Percentiles rank a stretch among this genome's conserved stretches.
Evolutionary conservation across 2,888 invertebrate species (phyloP).

Genomic region (Brachyptera putata): DNA sequence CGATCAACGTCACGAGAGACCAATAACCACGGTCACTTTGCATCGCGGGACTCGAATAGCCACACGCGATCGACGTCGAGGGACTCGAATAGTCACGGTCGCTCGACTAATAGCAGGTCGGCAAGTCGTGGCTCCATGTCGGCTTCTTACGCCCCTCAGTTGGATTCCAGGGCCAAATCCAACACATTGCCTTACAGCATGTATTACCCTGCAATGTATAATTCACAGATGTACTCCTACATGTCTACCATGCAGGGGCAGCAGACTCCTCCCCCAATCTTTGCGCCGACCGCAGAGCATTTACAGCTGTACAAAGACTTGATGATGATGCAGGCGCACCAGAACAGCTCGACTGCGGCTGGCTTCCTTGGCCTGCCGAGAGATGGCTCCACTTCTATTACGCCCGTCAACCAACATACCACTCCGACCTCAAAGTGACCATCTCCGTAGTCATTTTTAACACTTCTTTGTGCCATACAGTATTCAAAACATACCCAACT

Average conservation of each 20-base stretch:
- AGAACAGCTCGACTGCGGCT: conserved; percentile 1
- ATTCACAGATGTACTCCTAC: conserved; percentile 43
- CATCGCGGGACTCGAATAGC: no score
- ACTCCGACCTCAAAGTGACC: conserved; percentile 45
- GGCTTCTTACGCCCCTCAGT: conserved; percentile 21
- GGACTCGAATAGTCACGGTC: no score
- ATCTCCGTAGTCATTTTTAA: conserved; percentile 8
- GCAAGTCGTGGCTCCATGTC: no score
- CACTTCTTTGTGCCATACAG: conserved; percentile 30
- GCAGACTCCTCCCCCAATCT: conserved; percentile 42
- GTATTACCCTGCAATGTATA: conserved; percentile 49
- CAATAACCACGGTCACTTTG: no score
- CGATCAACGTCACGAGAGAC: no score
- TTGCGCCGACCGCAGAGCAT: conserved; percentile 49
- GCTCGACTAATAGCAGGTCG: no score
- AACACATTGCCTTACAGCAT: conserved; percentile 33
- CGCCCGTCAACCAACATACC: conserved; percentile 42
- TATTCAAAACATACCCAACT: conserved; percentile 15
- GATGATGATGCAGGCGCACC: conserved; percentile 27
- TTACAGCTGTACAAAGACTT: conserved; percentile 54
- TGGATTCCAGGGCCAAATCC: background rate
- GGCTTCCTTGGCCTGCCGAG: conserved; percentile 38
- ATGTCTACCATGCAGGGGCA: conserved; percentile 32
- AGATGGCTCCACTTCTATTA: conserved; percentile 45
- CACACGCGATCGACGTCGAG: no score